Evolutionary conservation across 2,888 invertebrate genomes (phyloP), one percentile per base, ranked within the genome.

Genomic region (Villa cingulata): DNA sequence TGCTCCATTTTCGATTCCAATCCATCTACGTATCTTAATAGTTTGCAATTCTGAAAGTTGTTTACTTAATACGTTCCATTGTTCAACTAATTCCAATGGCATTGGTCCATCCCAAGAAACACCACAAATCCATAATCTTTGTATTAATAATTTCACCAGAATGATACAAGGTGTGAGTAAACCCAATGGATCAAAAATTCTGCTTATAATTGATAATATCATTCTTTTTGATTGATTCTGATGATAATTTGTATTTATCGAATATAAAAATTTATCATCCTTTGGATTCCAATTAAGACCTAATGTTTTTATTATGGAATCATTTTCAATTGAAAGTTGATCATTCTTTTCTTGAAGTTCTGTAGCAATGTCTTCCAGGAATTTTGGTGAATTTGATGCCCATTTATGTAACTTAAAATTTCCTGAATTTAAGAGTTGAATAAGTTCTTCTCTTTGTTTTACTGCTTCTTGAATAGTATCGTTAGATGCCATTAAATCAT

Each of bases 101-200:
- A 48, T 14, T n/a, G 41, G 18, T 14, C 27, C 23, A 37, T 48
- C 45, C 45, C 41, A 45, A 4, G 39, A 29, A 5, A 44, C 15
- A 1, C 34, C 44, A 4, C 19, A 20, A 7, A 18, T 10, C 48
- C 45, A 48, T n/a, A 45, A 32, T 42, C 43, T 7, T 37, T 49
- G 45, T 16, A 48, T 45, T 17, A 48, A 16, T 7, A 45, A 23
- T 32, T 45, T 48, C 15, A 37, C 37, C 29, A 10, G 15, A n/a
- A 45, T 19, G 7, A 45, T 41, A 20, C 42, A 41, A 2, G 49
- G 49, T 14, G 41, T 46, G 17, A 50, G 20, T 41, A 34, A 46
- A n/a, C 43, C 46, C 32, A 50, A 38, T 20, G 44, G 49, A 41
- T 50, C 46, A 37, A 40, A 50, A 6, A 46, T 37, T 23, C 29